Conservation (phyloP, 2,888 invertebrate genomes). For the Meiosimyza decipiens region DNA sequence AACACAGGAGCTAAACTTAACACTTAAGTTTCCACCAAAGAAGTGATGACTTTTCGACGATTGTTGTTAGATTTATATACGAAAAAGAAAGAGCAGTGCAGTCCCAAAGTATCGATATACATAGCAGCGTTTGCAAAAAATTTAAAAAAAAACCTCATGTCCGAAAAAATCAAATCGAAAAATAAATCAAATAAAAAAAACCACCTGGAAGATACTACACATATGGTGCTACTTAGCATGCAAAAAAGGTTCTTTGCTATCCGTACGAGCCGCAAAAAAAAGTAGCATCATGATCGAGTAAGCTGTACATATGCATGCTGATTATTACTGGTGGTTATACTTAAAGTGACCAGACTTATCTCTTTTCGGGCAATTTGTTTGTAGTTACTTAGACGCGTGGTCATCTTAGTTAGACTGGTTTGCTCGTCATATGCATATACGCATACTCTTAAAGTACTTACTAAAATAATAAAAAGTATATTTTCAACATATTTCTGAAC, state of each 20-base stretch:
- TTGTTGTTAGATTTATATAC: conserved; percentile 67
- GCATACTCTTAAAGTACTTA: too few relatives aligned
- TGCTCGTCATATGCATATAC: too few relatives aligned
- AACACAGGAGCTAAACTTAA: conserved; percentile 67
- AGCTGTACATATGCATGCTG: too few relatives aligned
- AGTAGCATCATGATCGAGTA: too few relatives aligned
- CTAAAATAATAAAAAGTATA: too few relatives aligned
- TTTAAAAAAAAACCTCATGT: too few relatives aligned
- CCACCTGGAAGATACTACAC: not conserved
- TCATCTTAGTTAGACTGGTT: too few relatives aligned
- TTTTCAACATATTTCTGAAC: too few relatives aligned
- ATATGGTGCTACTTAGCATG: conserved; percentile 53
- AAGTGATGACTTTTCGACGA: conserved; percentile 62
- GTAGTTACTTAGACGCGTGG: too few relatives aligned
- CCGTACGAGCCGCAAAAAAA: conserved; percentile 6
- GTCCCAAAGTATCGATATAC: conserved; percentile 44
- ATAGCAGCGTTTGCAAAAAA: not conserved
- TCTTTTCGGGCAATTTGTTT: too few relatives aligned
- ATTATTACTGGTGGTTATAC: too few relatives aligned
- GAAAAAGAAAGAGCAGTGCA: conserved; percentile 46
- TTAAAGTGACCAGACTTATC: too few relatives aligned
- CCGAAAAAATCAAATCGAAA: not conserved
- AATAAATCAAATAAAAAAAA: conserved; percentile 5
- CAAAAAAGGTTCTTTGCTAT: conserved; percentile 43
- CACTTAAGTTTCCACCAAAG: conserved; percentile 67